Percentiles rank a stretch among this genome's conserved stretches.
Evolutionary conservation across 2,888 invertebrate genomes (phyloP).

Genomic region (Chloromyia formosa): DNA sequence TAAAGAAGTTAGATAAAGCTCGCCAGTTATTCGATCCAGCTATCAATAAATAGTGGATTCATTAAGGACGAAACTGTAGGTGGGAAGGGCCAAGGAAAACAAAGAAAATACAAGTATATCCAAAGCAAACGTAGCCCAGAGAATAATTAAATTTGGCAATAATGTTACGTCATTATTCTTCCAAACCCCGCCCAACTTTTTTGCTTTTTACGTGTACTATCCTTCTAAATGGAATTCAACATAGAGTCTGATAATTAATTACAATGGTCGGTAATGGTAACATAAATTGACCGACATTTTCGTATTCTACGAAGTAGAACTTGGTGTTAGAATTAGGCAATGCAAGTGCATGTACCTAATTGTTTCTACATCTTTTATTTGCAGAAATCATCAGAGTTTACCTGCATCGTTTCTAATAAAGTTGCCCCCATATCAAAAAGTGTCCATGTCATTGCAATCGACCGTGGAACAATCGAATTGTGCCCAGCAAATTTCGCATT

Average conservation of each 20-base stretch:
- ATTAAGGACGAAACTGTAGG: neutral
- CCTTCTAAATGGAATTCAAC: neutral
- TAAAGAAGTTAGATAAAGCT: neutral
- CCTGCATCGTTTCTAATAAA: slow-evolving; percentile 74
- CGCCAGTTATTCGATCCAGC: neutral
- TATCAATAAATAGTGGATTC: neutral
- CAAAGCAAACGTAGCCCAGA: neutral
- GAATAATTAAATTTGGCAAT: neutral
- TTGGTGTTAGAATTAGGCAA: neutral
- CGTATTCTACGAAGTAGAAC: neutral
- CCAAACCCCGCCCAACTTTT: neutral
- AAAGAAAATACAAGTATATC: neutral
- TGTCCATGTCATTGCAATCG: slow-evolving; percentile 73
- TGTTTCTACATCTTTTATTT: slow-evolving; percentile 53
- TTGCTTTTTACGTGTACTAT: neutral
- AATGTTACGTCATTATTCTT: neutral
- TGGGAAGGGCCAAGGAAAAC: neutral
- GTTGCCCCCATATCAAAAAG: slow-evolving; percentile 68
- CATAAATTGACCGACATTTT: neutral
- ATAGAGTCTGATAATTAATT: neutral
- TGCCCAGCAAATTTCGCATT: slow-evolving; percentile 69
- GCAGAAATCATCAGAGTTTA: slow-evolving; percentile 80
- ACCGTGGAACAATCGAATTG: slow-evolving; percentile 68
- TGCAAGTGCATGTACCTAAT: too few relatives aligned
- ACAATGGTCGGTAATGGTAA: neutral